Evolutionary conservation across 2,113 vertebrate genomes (phyloP), one percentile per base, ranked within the genome.

Genomic region (Gracilinanus agilis): DNA sequence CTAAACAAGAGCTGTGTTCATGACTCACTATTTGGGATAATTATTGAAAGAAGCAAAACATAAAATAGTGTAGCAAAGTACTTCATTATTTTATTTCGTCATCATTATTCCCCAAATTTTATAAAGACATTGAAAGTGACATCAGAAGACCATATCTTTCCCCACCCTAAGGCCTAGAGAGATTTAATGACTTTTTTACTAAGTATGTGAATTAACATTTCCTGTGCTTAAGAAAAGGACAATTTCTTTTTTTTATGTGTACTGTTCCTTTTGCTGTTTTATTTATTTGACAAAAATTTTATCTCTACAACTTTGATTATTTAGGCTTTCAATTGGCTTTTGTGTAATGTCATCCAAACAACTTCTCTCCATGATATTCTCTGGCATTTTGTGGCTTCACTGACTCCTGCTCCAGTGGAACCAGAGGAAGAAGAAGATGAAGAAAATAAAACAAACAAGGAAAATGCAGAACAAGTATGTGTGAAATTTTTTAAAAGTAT

Each of bases 281-380:
- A 92, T 53, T 93, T 53, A 83, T 61, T 53, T 96, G 90, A 95
- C 88, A 1, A 24, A 24, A 0, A 40, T 92, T 3, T 0, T 96
- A 93, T 95, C 10, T 49, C 3, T 54, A 49, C 90, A 0, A 88
- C 4, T 55, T 55, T 55, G 0, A 92, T 96, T 94, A 34, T 97
- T 97, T 95, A 99, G 99, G 99, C 99, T 34, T 99, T 99, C 98
- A 99, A 99, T 97, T 99, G 99, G 99, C 99, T 99, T 92, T 99
- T 99, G 83, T 99, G 99, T 97, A 99, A 99, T 29, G 99, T 99
- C 97, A 99, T 99, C 98, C 99, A 99, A 92, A 99, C 99, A 94
- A 99, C 99, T 34, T 99, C 99, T 58, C 99, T 99, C 94, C 99
- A 99, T 96, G 99, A 99, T 97, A 99, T 99, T 95, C 99, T 99